phyloP scores from a whole-genome alignment of 2,888 invertebrate species.

The Drosophila quinaria region DNA sequence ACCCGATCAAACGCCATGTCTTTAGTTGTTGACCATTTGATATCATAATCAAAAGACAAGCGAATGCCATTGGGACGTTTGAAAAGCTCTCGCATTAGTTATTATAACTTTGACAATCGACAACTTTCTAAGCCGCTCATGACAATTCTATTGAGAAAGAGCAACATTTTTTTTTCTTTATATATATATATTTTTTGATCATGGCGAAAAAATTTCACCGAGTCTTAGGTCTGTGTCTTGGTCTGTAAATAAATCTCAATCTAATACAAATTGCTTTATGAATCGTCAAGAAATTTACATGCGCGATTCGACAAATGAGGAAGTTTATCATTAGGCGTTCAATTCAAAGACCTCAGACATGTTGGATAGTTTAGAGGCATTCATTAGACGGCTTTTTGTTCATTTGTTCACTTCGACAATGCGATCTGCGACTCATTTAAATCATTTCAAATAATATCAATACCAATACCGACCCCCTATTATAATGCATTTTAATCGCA shows the following conservation, averaged over 20 bases:
- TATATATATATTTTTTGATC: constrained; percentile 21
- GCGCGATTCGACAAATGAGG: constrained; percentile 63
- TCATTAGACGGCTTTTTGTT: constrained; percentile 52
- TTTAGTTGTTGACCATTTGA: constrained; percentile 17
- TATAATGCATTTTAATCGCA: constrained; percentile 66
- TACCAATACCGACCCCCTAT: constrained; percentile 56
- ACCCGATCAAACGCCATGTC: background rate
- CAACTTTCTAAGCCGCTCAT: constrained; percentile 67
- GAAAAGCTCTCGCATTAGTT: constrained; percentile 42
- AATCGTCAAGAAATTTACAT: constrained; percentile 50
- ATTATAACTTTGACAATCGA: constrained; percentile 29
- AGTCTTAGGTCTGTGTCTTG: constrained; percentile 15
- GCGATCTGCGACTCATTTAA: constrained; percentile 57
- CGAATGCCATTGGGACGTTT: constrained; percentile 27
- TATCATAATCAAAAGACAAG: constrained; percentile 34
- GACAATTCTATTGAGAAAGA: constrained; percentile 54
- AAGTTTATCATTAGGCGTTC: constrained; percentile 68
- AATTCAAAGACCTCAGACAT: constrained; percentile 48
- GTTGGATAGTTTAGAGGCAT: constrained; percentile 44
- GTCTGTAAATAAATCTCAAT: constrained; percentile 27
- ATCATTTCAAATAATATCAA: constrained; percentile 65
- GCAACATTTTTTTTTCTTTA: constrained; percentile 20
- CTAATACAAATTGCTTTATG: constrained; percentile 42
- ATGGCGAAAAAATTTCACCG: constrained; percentile 63
- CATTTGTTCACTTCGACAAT: constrained; percentile 56